Evolutionary conservation across 2,888 invertebrate genomes (phyloP).

Genomic region (Zonitis immaculata): DNA sequence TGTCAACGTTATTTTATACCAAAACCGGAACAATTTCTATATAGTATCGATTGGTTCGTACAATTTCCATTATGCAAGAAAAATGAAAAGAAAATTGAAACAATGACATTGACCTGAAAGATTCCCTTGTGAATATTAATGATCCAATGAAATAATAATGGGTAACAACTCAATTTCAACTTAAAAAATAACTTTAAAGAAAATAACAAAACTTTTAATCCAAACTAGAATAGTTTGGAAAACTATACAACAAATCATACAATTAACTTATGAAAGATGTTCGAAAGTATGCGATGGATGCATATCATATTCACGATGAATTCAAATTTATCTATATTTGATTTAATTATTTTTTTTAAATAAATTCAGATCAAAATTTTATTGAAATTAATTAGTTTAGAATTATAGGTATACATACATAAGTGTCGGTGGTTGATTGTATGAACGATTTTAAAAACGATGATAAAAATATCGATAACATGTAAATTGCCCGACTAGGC

Average conservation of each 20-base stretch:
- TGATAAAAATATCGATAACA: constrained; percentile 50
- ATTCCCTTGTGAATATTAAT: not conserved
- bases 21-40: too few species aligned
- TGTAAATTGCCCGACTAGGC: constrained; percentile 47
- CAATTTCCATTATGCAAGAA: not conserved
- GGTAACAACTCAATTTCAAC: not conserved
- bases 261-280: too few species aligned
- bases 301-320: too few species aligned
- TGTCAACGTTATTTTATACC: too few species aligned
- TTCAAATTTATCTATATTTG: too few species aligned
- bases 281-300: too few species aligned
- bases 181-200: not conserved
- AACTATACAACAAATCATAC: too few species aligned
- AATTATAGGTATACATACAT: too few species aligned
- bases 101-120: not conserved
- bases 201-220: constrained; percentile 4
- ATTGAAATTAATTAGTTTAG: constrained; percentile 22
- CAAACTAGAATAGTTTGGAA: not conserved
- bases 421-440: constrained; percentile 42
- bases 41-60: not conserved
- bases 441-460: constrained; percentile 48
- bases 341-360: too few species aligned
- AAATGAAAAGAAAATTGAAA: not conserved
- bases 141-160: constrained; percentile 1
- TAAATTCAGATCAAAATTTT: too few species aligned